phyloP scores from a whole-genome alignment of 2,888 invertebrate species.

The Lasioglossum leucozonium region DNA sequence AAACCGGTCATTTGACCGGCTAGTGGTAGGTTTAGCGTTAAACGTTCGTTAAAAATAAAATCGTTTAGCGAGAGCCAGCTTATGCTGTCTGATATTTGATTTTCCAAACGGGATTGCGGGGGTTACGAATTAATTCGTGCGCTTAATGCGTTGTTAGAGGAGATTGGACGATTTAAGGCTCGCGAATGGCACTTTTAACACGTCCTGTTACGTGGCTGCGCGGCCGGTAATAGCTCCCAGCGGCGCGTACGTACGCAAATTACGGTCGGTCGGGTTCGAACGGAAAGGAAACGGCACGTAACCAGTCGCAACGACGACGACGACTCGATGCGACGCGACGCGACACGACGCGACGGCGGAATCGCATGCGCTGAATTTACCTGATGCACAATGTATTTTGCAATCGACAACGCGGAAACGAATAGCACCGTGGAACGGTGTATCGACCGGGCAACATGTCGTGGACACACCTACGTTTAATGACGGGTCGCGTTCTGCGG shows the following conservation, averaged over 20 bases:
- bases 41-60: too few relatives aligned
- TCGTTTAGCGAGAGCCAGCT: too few relatives aligned
- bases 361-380: slow-evolving; percentile 40
- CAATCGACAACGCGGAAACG: slow-evolving; percentile 55
- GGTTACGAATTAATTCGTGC: neutral
- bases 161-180: slow-evolving; percentile 8
- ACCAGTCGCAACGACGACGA: slow-evolving; percentile 1
- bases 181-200: slow-evolving; percentile 4
- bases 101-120: neutral
- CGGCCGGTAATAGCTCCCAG: slow-evolving; percentile 6
- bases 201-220: neutral
- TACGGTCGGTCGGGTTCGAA: neutral
- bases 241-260: neutral
- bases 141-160: neutral
- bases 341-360: neutral
- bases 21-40: too few relatives aligned
- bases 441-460: slow-evolving; percentile 53
- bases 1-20: too few relatives aligned
- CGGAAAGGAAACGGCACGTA: slow-evolving; percentile 12
- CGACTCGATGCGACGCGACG: neutral
- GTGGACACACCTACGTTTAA: slow-evolving; percentile 60
- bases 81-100: neutral
- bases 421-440: slow-evolving; percentile 43
- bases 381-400: slow-evolving; percentile 43
- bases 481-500: slow-evolving; percentile 28